These are phyloP conservation scores for Leptura quadrifasciata DNA, from an alignment of 2,888 invertebrate species.

Conservation along the genomic window DNA sequence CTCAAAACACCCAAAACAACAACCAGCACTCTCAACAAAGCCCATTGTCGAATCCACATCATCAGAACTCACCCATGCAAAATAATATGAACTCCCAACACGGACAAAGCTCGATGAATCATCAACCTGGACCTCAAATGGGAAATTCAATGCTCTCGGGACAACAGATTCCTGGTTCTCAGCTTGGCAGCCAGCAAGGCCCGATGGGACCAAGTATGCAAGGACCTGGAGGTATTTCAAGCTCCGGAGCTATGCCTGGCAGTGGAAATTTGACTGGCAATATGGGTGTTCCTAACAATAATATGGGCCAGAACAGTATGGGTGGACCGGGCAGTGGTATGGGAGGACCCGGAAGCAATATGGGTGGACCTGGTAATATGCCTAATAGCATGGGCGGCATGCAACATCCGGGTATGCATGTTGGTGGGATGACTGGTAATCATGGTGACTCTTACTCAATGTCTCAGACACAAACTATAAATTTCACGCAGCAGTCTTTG, in stretches of 20 bases:
- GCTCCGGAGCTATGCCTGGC: constrained; percentile 46
- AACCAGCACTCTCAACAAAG: constrained; percentile 50
- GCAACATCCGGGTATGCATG: constrained; percentile 57
- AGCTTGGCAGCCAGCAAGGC: constrained; percentile 55
- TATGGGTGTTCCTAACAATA: constrained; percentile 45
- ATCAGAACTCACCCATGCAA: constrained; percentile 47
- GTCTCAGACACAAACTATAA: constrained; percentile 90
- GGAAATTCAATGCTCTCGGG: constrained; percentile 56
- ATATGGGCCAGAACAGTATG: constrained; percentile 49
- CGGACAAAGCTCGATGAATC: constrained; percentile 42
- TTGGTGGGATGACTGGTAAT: constrained; percentile 69
- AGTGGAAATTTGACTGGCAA: constrained; percentile 35
- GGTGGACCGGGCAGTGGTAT: constrained; percentile 42
- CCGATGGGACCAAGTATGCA: constrained; percentile 37
- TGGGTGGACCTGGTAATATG: constrained; percentile 45
- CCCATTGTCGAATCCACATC: constrained; percentile 51
- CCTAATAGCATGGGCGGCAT: constrained; percentile 57
- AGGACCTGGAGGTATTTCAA: constrained; percentile 48
- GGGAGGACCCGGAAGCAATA: constrained; percentile 53
- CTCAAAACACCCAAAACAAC: constrained; percentile 46
- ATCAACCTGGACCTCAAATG: constrained; percentile 58
- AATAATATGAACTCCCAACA: constrained; percentile 41
- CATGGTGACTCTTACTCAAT: constrained; percentile 80
- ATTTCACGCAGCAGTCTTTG: constrained; percentile 85
- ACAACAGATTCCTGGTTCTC: constrained; percentile 57